These are phyloP conservation scores for Mya arenaria DNA, from an alignment of 1,140 invertebrate genomes.

Conservation along the genomic window DNA sequence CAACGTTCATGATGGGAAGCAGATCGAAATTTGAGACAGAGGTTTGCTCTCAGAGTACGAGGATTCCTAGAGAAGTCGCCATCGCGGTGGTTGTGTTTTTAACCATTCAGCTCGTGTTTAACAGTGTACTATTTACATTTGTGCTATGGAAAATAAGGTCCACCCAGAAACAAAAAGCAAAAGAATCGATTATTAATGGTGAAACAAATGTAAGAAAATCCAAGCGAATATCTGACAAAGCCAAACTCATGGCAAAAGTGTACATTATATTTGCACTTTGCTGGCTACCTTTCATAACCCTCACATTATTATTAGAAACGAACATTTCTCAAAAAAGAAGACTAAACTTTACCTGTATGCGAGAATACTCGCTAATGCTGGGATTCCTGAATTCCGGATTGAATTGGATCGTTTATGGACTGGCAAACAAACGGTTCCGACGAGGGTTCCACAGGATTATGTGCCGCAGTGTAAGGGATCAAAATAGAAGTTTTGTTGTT, in stretches of 20 bases:
- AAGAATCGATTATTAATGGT: too few relatives aligned
- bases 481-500: too few relatives aligned
- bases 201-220: too few relatives aligned
- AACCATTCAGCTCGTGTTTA: neutral
- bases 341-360: neutral
- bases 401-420: slow-evolving; percentile 24
- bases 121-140: neutral
- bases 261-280: neutral
- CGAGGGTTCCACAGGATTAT: neutral
- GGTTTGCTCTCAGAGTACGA: neutral
- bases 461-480: too few relatives aligned
- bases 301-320: neutral
- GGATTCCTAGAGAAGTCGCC: neutral
- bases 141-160: neutral
- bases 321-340: neutral
- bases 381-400: slow-evolving; percentile 14
- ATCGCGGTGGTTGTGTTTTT: neutral
- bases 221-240: neutral
- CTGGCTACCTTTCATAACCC: slow-evolving; percentile 1
- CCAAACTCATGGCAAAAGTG: neutral
- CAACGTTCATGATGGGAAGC: neutral
- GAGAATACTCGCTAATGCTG: neutral
- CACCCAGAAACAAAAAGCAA: neutral
- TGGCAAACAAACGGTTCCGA: slow-evolving; percentile 4
- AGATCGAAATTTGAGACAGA: neutral